Evolutionary conservation across 1,140 invertebrate genomes (phyloP), one percentile per base, ranked within the genome.

Genomic region (Leptinotarsa undecemlineata): DNA sequence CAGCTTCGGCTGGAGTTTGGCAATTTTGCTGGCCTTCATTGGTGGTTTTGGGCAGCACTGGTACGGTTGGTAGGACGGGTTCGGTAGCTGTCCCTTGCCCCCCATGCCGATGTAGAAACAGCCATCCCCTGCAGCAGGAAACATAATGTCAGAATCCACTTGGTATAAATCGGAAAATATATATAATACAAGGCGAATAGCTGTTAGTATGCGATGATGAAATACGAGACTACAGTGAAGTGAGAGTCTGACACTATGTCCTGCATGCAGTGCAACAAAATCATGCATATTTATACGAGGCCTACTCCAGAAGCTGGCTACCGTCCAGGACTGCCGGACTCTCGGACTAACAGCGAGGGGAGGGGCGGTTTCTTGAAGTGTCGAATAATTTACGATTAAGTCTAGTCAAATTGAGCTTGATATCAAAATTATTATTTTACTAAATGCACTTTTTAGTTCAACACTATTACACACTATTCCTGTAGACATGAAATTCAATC

Each of bases 41-140:
- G 91, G 89, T 90, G 93, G 93, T 86, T 92, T 92, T 85, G 93
- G 94, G 90, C 93, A 95, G 91, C 93, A 95, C 89, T 94, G 93
- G 90, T 94, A 95, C 82, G 93, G 92, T 91, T 93, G 92, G 88
- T 93, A 94, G 85, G 91, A 87, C 83, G 86, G 84, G 87, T 90
- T 91, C 86, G 92, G 92, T 85, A 89, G 86, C 87, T 91, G 89
- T 84, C 89, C 93, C 89, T 93, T 93, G 89, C 92, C 92, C 87
- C 92, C 93, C 90, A 95, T 91, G 89, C 93, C 94, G 90, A 95
- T 93, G 93, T 94, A 94, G 93, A 95, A 95, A 93, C 94, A 95
- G 92, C 93, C 93, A 92, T 95, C 93, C 92, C 94, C 93, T 95
- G 93, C 90, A 89, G 80, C 83, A 85, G 86, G 86, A 87, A 84